Evolutionary conservation across 2,888 invertebrate species (phyloP).

Genomic region (Perithous albicinctus): DNA sequence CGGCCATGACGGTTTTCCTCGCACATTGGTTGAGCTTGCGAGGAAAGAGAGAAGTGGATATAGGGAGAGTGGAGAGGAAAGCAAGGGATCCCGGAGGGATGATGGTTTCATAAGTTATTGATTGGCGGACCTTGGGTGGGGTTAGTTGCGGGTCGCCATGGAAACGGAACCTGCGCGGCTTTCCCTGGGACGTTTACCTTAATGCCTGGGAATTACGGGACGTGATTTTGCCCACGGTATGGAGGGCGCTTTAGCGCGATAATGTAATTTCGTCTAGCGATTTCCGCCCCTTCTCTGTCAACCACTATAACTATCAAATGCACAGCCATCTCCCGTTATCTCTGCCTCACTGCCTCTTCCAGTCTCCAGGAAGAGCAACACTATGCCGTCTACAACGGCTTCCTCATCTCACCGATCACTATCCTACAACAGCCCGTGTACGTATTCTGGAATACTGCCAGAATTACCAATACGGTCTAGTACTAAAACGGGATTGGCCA

Average conservation of each 20-base stretch:
- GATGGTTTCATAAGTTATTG: constrained; percentile 84
- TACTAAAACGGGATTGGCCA: neutral
- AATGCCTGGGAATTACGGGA: constrained; percentile 84
- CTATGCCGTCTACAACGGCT: neutral
- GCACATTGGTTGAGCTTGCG: constrained; percentile 45
- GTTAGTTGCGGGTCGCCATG: constrained; percentile 76
- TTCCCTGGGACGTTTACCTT: constrained; percentile 83
- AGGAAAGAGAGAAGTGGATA: constrained; percentile 2
- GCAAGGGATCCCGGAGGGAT: constrained; percentile 70
- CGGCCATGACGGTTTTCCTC: constrained; percentile 57
- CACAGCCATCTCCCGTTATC: constrained; percentile 29
- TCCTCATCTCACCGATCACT: too few species aligned
- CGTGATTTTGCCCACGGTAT: constrained; percentile 81
- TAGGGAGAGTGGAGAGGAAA: constrained; percentile 24
- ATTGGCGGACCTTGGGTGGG: constrained; percentile 79
- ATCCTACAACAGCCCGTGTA: too few species aligned
- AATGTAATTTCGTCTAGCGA: constrained; percentile 81
- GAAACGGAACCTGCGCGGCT: constrained; percentile 79
- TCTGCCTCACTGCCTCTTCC: constrained; percentile 1
- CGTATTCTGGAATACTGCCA: constrained; percentile 34
- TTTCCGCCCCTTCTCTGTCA: constrained; percentile 70
- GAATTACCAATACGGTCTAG: neutral
- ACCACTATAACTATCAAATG: constrained; percentile 7
- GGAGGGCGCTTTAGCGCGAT: constrained; percentile 82
- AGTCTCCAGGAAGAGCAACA: constrained; percentile 43